phyloP scores from a whole-genome alignment of 1,140 invertebrate genomes.

The Megathymus violae region DNA sequence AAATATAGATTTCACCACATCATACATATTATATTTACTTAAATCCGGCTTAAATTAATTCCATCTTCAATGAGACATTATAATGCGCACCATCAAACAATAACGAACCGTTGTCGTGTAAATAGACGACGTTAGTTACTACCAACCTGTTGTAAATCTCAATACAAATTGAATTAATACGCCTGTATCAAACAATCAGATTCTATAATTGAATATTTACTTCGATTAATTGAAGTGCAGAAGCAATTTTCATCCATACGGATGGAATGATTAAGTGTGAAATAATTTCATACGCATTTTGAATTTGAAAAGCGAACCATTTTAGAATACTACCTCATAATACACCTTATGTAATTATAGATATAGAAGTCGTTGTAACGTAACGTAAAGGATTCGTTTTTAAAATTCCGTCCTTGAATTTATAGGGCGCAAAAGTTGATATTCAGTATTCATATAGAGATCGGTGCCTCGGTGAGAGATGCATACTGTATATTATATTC shows the following conservation, averaged over 20 bases:
- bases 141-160: conserved; percentile 34
- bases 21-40: conserved; percentile 31
- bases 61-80: conserved; percentile 34
- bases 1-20: conserved; percentile 29
- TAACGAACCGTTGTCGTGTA: conserved; percentile 23
- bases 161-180: conserved; percentile 34
- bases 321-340: too few species aligned
- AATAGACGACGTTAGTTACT: conserved; percentile 30
- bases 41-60: conserved; percentile 31
- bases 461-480: too few species aligned
- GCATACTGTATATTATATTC: too few species aligned
- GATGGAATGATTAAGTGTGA: not conserved
- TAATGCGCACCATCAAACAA: conserved; percentile 31
- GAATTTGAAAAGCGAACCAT: too few species aligned
- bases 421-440: too few species aligned
- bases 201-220: conserved; percentile 31
- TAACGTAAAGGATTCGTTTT: too few species aligned
- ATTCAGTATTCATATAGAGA: too few species aligned
- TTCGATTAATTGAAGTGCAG: conserved; percentile 8
- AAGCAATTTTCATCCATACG: not conserved
- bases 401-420: too few species aligned
- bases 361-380: too few species aligned
- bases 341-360: too few species aligned
- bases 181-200: conserved; percentile 25
- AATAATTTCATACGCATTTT: not conserved